Base-by-base conservation (phyloP, 2,113 vertebrate genomes). In the Theropithecus gelada region DNA sequence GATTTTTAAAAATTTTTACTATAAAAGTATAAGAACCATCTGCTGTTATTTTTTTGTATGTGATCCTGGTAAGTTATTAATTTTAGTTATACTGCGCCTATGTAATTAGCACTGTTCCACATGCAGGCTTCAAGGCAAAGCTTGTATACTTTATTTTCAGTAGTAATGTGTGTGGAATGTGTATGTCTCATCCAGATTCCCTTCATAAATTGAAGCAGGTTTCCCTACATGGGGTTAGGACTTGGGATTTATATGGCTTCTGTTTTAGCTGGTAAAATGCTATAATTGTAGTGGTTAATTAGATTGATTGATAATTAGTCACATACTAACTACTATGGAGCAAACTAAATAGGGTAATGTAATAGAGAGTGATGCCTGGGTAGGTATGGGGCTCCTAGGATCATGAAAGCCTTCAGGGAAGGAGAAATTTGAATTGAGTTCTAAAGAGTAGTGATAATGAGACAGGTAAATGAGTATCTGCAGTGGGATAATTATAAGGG, bases 11-110 rank as follows among this genome's bases (percentile, higher is more conserved):
- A 95, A 66, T 91, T 97, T 93, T 76, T 93, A 96, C 93, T 92
- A 25, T 94, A 93, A 87, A 95, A 96, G 80, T 92, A n/a, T 96
- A 96, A 94, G 95, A 81, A 57, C 92, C 96, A 97, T 97, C 96
- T 98, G 95, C 72, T 94, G 52, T 94, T 93, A 78, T 97, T 93
- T 95, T 98, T 98, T 79, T 85, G 57, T 96, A n/a, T 66, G 55
- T 87, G 61, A 89, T 96, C 68, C 79, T 86, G 80, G 91, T 79
- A 87, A 78, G 68, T 93, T 96, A 93, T 73, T 94, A 83, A 70
- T 94, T 91, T 96, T 92, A 96, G 87, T 92, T 90, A 70, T 27
- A 35, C 8, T 38, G 68, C 57, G 81, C n/a, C 30, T 23, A 7
- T 90, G 96, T 59, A 79, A 18, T 90, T 55, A 81, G 32, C 30